Evolutionary conservation across 2,888 invertebrate species (phyloP).

Genomic region (Cynaeus angustus): DNA sequence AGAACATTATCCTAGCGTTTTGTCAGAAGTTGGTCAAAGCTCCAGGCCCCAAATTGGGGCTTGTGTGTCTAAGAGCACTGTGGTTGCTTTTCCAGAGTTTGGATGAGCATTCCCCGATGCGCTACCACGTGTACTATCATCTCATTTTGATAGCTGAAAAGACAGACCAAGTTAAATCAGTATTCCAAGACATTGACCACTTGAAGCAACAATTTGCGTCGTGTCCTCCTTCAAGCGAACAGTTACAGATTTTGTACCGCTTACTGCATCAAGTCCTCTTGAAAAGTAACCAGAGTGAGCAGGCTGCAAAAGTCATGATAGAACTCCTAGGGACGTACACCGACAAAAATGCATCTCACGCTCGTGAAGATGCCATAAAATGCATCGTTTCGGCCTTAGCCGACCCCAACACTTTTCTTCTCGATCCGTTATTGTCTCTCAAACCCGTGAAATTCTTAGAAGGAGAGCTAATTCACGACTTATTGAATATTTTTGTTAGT

Average conservation of each 20-base stretch:
- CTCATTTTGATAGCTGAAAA: conserved; percentile 92
- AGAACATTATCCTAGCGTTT: conserved; percentile 91
- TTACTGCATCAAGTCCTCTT: conserved; percentile 91
- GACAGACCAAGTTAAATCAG: conserved; percentile 88
- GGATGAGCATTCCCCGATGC: conserved; percentile 86
- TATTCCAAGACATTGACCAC: conserved; percentile 89
- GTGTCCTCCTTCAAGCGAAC: conserved; percentile 89
- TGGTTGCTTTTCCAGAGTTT: conserved; percentile 95
- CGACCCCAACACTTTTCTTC: conserved; percentile 94
- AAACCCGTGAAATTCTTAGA: conserved; percentile 97
- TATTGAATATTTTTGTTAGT: conserved; percentile 95
- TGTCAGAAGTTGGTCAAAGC: conserved; percentile 94
- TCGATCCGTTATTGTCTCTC: conserved; percentile 94
- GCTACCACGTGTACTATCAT: conserved; percentile 95
- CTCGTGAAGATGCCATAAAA: conserved; percentile 96
- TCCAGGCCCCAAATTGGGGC: conserved; percentile 85
- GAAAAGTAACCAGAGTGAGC: conserved; percentile 91
- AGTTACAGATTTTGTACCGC: conserved; percentile 93
- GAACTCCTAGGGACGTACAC: conserved; percentile 97
- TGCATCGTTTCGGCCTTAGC: conserved; percentile 97
- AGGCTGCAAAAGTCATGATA: conserved; percentile 97
- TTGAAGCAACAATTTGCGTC: conserved; percentile 86
- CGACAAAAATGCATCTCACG: conserved; percentile 96
- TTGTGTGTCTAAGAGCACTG: conserved; percentile 89
- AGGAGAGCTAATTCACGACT: conserved; percentile 95